These are phyloP conservation scores for Branchellion lobata DNA, from an alignment of 2,888 invertebrate genomes.

Conservation along the genomic window DNA sequence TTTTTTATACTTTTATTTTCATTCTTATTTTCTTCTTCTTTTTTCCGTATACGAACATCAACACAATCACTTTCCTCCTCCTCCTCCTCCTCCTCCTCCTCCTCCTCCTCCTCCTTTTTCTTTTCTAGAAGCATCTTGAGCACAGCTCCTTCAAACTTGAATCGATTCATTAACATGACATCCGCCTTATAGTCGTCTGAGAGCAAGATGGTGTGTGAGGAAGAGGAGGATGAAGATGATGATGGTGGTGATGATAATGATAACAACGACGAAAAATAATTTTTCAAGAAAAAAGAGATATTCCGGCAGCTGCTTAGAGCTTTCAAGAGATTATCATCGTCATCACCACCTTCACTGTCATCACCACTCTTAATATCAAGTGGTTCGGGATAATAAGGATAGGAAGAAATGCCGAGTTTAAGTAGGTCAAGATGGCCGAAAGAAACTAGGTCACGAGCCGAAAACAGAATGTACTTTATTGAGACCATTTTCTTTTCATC, in stretches of 20 bases:
- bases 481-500: background rate
- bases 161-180: background rate
- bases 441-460: background rate
- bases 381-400: background rate
- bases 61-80: background rate
- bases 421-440: background rate
- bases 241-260: too few species aligned
- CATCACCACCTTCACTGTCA: background rate
- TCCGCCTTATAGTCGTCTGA: background rate
- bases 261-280: too few species aligned
- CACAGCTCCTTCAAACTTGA: background rate
- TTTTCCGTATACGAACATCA: background rate
- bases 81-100: background rate
- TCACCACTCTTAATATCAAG: background rate
- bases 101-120: background rate
- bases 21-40: too few species aligned
- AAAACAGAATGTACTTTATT: background rate
- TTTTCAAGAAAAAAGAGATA: too few species aligned
- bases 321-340: background rate
- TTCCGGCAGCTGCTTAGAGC: too few species aligned
- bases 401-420: background rate
- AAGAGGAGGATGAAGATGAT: background rate
- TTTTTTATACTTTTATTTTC: too few species aligned
- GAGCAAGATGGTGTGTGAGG: background rate
- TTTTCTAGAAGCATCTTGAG: background rate